Evolutionary conservation across 2,888 invertebrate species (phyloP), one percentile per base, ranked within the genome.

Genomic region (Drosophila nr. fundita): DNA sequence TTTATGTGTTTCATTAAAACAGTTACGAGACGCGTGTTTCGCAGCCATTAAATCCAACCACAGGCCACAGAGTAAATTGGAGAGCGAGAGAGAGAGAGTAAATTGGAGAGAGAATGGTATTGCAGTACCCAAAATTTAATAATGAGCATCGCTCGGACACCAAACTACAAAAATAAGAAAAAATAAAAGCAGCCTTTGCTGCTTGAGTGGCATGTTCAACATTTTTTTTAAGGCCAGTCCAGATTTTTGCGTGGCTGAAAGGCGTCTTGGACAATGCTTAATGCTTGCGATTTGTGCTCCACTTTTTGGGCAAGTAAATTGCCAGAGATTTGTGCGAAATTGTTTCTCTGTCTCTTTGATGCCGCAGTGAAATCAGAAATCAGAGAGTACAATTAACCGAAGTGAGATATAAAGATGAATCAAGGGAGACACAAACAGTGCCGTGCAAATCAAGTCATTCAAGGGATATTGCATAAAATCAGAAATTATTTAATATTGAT

Each of bases 1-100:
- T 87, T 87, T 88, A 86, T 87, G 82, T 83, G 79, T 86, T 88
- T 86, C 86, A 90, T 83, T 90, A 89, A 81, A 87, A 78, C 89
- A 87, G 87, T 90, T 87, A 87, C 76, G 62, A 75, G 78, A 75
- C 85, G 87, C 87, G 87, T 87, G 87, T 86, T 88, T 77, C 58
- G 50, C 62, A 63, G 80, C 89, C 83, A 86, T 90, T 88, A 90
- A 88, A 62, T 50, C 64, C 68, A 62, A 64, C 52, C 68, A 42
- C 60, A 24, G 58, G 18, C 27, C 55, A 49, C 36, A 21, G 36
- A 55, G 64, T 54, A 62, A 45, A 1, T 27, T 48, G 24, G 21
- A 73, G 38, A 34, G 54, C 45, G 68, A 30, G 13, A 50, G 38
- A 49, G 24, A 29, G 30, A 60, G 59, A 24, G 11, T 2, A 32